Conservation (phyloP, 2,113 vertebrate genomes). For the Pampusana beccarii region DNA sequence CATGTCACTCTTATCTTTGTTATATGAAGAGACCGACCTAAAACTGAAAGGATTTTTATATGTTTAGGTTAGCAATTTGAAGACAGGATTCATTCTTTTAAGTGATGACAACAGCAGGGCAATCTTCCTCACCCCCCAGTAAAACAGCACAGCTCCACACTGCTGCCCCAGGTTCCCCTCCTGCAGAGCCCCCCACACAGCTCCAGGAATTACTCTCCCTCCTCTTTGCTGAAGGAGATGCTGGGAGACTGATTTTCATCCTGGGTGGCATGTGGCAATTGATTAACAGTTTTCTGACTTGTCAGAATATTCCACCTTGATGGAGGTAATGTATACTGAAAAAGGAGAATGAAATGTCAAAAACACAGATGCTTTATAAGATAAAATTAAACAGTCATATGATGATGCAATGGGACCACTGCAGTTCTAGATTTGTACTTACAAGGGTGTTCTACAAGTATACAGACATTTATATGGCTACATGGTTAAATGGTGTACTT, state of each 20-base stretch:
- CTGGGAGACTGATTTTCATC: not conserved
- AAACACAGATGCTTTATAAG: not conserved
- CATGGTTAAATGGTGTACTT: not conserved
- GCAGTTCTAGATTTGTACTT: not conserved
- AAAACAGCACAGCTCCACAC: not conserved
- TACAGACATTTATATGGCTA: not conserved
- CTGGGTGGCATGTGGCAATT: not conserved
- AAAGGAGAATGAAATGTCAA: not conserved
- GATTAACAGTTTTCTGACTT: not conserved
- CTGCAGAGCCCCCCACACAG: not conserved
- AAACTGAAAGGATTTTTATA: too few species aligned
- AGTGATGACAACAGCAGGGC: too few species aligned
- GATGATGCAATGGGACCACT: not conserved
- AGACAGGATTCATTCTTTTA: too few species aligned
- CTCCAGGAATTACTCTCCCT: not conserved
- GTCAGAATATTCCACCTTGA: not conserved
- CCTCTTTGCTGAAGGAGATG: not conserved
- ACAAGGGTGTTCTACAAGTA: not conserved
- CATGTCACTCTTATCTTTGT: too few species aligned
- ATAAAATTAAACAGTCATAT: not conserved
- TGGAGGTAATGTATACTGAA: not conserved
- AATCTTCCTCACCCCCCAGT: not conserved
- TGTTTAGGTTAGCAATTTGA: too few species aligned
- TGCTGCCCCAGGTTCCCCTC: not conserved
- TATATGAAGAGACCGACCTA: too few species aligned